Base-by-base conservation (phyloP, 2,888 invertebrate genomes). In the Sussaba pulchella region DNA sequence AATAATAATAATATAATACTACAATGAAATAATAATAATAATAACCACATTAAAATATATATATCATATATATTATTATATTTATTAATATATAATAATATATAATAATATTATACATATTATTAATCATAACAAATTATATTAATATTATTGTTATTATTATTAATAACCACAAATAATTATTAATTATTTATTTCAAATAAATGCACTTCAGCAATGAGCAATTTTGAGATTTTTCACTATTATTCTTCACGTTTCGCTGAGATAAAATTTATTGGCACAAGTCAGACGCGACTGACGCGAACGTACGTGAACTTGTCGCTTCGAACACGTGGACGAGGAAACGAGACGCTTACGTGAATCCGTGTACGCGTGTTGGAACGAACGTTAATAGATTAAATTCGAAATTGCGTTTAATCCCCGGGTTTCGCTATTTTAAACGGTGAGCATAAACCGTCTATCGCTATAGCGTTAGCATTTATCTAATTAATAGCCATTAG, bases 401-500 rank as follows among this genome's bases (percentile, higher is more conserved):
- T 75, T 78, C 81, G 72, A 81, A 81, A 81, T 77, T 81, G 77
- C 81, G 81, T 73, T 74, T 81, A 77, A 81, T 78, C 81, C 81
- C 81, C 73, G 77, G 81, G n/a, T n/a, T 78, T 82, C 78, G 87
- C 88, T 89, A 90, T 90, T 89, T 90, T 84, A 83, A 88, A 87
- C 87, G 87, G 81, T 87, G 88, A 85, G 85, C 86, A 88, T 89
- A 88, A 88, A 80, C n/a, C 78, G 84, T 74, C 85, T 86, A 87
- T 87, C 86, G 84, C 89, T 90, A 89, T 86, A 88, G 85, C 86
- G 64, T 85, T n/a, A n/a, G 82, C 87, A 86, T 89, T 90, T 89
- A 88, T 90, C 89, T 90, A 91, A 91, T 90, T 91, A 90, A 90
- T 90, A 90, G 88, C 90, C 87, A 90, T 91, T 90, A 90, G 89